Conservation (phyloP, 2,113 vertebrate species). For the Hystrix cristata region DNA sequence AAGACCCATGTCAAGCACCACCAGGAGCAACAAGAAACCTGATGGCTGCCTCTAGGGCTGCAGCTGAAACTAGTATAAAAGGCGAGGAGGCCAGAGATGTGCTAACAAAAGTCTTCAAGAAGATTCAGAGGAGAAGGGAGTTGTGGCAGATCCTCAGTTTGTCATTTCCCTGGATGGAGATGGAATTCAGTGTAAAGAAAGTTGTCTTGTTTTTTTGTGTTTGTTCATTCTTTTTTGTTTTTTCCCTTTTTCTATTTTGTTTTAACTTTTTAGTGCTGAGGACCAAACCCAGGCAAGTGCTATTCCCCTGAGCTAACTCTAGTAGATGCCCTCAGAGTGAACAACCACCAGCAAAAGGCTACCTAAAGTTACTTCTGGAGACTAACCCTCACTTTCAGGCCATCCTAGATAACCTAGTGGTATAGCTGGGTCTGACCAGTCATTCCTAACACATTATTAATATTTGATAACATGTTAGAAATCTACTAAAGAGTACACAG, state of each 20-base stretch:
- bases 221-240: not conserved
- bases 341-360: not conserved
- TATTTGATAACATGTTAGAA: constrained; percentile 97
- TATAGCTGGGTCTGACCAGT: not conserved
- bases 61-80: not conserved
- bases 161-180: not conserved
- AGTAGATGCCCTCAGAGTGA: not conserved
- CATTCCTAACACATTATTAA: constrained; percentile 73
- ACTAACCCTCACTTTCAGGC: not conserved
- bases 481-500: constrained; percentile 97
- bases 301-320: not conserved
- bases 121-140: not conserved
- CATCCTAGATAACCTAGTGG: not conserved
- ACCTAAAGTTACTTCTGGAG: not conserved
- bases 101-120: not conserved
- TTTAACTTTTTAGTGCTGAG: not conserved
- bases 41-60: not conserved
- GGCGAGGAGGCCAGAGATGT: not conserved
- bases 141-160: not conserved
- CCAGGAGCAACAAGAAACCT: not conserved
- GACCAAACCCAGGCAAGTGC: not conserved
- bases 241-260: not conserved
- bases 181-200: not conserved
- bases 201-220: not conserved
- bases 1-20: not conserved